Evolutionary conservation across 2,113 vertebrate genomes (phyloP).

Genomic region (Alouatta palliata): DNA sequence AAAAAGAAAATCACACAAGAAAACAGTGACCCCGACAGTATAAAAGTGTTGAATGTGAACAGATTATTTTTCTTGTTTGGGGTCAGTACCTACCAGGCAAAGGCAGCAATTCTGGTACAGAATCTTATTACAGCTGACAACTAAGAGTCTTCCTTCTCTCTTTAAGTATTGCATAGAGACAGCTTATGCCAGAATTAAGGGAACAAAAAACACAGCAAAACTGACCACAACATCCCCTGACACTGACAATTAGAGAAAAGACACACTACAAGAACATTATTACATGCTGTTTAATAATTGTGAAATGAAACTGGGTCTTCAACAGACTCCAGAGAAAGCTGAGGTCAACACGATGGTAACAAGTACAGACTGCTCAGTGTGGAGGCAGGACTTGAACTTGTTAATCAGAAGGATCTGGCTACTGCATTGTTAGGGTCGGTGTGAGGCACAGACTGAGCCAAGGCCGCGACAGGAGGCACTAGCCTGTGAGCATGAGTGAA

Average conservation of each 20-base stretch:
- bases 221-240: background rate
- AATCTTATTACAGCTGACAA: background rate
- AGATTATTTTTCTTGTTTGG: background rate
- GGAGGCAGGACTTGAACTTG: background rate
- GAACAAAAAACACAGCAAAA: slow-evolving; percentile 11
- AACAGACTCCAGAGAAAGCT: background rate
- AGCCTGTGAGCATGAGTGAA: background rate
- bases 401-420: background rate
- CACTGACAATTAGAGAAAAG: background rate
- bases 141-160: background rate
- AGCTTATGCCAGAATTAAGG: background rate
- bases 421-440: background rate
- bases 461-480: background rate
- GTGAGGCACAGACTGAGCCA: background rate
- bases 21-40: background rate
- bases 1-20: background rate
- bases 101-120: background rate
- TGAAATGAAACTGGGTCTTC: background rate
- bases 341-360: background rate
- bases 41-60: background rate
- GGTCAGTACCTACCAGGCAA: background rate
- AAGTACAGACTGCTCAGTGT: background rate
- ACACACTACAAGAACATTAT: background rate
- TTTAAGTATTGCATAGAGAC: background rate
- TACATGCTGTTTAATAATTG: background rate